Conservation (phyloP, 2,113 vertebrate genomes). For the Gallinago paraguaiae region DNA sequence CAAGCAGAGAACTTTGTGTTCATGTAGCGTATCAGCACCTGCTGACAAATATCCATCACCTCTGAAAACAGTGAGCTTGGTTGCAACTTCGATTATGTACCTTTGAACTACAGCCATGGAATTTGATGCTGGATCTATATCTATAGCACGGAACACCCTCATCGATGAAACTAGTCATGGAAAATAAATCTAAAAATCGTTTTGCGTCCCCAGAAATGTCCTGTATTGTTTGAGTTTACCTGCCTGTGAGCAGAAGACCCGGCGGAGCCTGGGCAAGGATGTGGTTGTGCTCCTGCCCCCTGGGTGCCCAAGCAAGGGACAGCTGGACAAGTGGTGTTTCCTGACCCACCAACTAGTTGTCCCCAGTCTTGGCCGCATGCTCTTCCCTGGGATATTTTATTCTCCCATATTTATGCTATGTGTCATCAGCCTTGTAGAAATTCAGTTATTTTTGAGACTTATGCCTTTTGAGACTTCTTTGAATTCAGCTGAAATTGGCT, state of each 20-base stretch:
- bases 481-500: conserved; percentile 7
- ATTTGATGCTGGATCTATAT: background rate
- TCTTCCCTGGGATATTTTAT: background rate
- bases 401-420: background rate
- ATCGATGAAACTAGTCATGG: background rate
- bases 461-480: background rate
- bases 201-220: background rate
- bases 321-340: background rate
- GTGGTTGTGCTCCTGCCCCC: background rate
- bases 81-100: background rate
- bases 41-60: background rate
- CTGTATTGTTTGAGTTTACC: background rate
- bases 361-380: rapidly evolving
- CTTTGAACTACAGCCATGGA: background rate
- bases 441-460: background rate
- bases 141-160: background rate
- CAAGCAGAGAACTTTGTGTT: background rate
- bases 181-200: background rate
- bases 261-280: background rate
- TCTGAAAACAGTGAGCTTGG: background rate
- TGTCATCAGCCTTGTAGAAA: background rate
- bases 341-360: background rate
- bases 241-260: background rate
- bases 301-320: background rate
- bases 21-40: background rate